Evolutionary conservation across 2,113 vertebrate species (phyloP), one percentile per base, ranked within the genome.

Genomic region (Pimephales promelas): DNA sequence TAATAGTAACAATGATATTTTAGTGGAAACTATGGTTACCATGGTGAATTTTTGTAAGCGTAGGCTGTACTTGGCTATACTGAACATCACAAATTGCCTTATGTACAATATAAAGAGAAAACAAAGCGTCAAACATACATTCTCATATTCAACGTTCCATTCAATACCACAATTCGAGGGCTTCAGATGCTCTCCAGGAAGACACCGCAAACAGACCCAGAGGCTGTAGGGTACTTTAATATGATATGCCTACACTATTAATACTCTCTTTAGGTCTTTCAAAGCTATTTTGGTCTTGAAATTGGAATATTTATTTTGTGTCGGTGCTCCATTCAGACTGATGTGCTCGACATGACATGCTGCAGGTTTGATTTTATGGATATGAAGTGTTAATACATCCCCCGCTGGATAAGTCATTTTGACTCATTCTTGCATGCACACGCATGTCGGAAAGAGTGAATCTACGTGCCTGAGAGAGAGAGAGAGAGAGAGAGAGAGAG

Each of bases 371-470:
- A 93, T 92, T 93, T 86, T 90, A 89, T 92, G 93, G 94, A 93
- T 94, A 88, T 93, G 92, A 93, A 94, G 92, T 91, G 91, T 79
- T 90, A 84, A 92, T 93, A 90, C 91, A 92, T 93, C 92, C 93
- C 92, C 87, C 87, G 92, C 18, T 88, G 91, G 93, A 94, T 94
- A 94, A 93, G 93, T 91, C 85, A 92, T 94, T 92, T 87, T 86
- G 79, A 86, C 72, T 78, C 84, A 86, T 81, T 84, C 84, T 85
- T 86, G 88, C 83, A 84, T 86, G 92, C 92, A 92, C 90, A 88
- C 89, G 92, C 89, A 91, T 90, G 93, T 94, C 92, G 92, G 92
- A 92, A 92, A 88, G 84, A 10, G 89, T 89, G 90, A 91, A 89
- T 92, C 90, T 88, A 81, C 66, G 89, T 85, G 75, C 77, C 83